Conservation (phyloP, 2,113 vertebrate genomes). For the Marmota flaviventris region DNA sequence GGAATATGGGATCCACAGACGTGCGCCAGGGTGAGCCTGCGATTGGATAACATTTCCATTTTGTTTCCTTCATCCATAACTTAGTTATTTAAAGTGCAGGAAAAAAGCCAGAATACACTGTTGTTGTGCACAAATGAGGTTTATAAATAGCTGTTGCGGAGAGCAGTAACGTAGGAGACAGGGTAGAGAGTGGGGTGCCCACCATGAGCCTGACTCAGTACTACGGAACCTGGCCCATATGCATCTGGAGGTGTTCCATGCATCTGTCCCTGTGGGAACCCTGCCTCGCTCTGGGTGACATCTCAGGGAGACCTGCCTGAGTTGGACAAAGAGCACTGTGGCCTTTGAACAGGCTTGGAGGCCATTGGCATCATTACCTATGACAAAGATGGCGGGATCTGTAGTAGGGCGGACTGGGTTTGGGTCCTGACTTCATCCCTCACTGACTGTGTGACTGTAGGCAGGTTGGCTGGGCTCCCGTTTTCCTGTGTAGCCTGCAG, state of each 20-base stretch:
- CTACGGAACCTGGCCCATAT: background rate
- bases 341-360: background rate
- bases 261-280: background rate
- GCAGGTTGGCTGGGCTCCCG: background rate
- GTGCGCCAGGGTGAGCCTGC: background rate
- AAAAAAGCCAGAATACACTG: background rate
- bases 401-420: background rate
- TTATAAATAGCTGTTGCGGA: conserved; percentile 72
- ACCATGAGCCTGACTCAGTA: background rate
- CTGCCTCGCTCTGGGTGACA: background rate
- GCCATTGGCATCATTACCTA: background rate
- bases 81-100: conserved; percentile 72
- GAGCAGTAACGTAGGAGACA: background rate
- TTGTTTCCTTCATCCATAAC: conserved; percentile 65
- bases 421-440: background rate
- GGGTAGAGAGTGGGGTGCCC: background rate
- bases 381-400: background rate
- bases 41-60: conserved; percentile 55
- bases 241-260: background rate
- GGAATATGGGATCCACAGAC: background rate
- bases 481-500: background rate
- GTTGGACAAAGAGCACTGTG: background rate
- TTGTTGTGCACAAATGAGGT: conserved; percentile 41
- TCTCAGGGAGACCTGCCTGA: background rate
- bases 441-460: background rate